Base-by-base conservation (phyloP, 2,797 vertebrate species). In the Varecia variegata region DNA sequence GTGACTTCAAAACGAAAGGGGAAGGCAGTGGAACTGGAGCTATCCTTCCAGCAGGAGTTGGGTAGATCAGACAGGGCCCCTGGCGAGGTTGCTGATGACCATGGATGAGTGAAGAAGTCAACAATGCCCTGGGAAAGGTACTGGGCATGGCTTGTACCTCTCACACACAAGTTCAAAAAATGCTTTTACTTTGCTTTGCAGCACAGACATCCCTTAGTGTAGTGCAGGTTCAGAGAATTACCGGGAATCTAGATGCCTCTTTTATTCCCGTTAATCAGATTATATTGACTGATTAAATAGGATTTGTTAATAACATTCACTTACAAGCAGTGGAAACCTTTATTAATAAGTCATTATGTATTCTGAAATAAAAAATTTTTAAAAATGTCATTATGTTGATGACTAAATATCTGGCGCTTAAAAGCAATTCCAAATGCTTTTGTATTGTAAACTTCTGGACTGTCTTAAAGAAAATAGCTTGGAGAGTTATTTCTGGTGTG, bases 171-270 rank as follows among this genome's bases (percentile, higher is more conserved):
- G 38, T 47, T 90, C 0, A 47, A 7, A 94, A 97, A 97, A 94
- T 77, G 94, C 97, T 97, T 97, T 98, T 68, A 97, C 94, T 98
- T 97, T 96, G 94, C 90, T 98, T 97, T 98, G 81, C 92, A 95
- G 85, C 89, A 94, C n/a, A 93, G 71, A 90, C 83, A 94, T 73
- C 96, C 2, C 2, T 95, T 40, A 83, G 95, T 80, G 79, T 32
- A 77, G 35, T 90, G 52, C 0, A 1, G 97, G 68, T 0, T 97
- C 97, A 18, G 98, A 90, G 71, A 96, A 97, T 79, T 92, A 91
- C 97, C 96, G 93, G 97, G 95, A 96, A 97, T 96, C 88, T 87
- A 95, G 96, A 96, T 86, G 73, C 82, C 94, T 96, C 68, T 98
- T 96, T 98, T 97, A 98, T 97, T 97, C 91, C 94, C 7, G 93